These are phyloP conservation scores for Cephonodes hylas DNA, from an alignment of 2,888 invertebrate genomes.

Conservation along the genomic window DNA sequence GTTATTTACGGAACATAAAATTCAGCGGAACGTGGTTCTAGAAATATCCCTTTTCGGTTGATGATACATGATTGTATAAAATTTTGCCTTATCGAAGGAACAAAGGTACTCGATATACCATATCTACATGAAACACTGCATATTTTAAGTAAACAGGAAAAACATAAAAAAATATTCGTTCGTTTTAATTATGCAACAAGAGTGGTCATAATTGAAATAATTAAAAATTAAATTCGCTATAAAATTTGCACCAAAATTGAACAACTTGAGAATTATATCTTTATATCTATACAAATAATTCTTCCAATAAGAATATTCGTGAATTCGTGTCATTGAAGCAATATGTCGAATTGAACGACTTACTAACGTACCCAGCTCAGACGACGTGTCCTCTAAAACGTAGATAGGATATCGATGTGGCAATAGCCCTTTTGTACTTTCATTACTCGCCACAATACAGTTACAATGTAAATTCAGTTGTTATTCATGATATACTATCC, in stretches of 20 bases:
- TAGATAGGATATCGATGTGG: conserved; percentile 16
- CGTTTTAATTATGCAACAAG: background rate
- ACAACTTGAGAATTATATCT: background rate
- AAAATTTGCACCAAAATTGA: background rate
- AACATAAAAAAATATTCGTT: background rate
- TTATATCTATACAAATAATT: background rate
- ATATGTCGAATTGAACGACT: background rate
- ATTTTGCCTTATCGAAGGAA: no score
- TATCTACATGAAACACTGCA: background rate
- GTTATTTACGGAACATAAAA: no score
- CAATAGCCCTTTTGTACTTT: conserved; percentile 14
- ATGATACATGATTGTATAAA: no score
- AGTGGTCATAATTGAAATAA: background rate
- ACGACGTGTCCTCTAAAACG: conserved; percentile 11
- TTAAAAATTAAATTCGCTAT: background rate
- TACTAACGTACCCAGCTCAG: conserved; percentile 5
- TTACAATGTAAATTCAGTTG: background rate
- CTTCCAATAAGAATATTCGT: background rate
- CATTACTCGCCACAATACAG: conserved; percentile 1
- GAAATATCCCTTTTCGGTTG: no score
- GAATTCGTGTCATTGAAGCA: background rate
- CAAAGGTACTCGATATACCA: background rate
- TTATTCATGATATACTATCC: conserved; percentile 2
- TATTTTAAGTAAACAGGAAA: background rate
- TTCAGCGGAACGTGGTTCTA: no score